Evolutionary conservation across 2,888 invertebrate species (phyloP).

Genomic region (Peribatodes rhomboidaria): DNA sequence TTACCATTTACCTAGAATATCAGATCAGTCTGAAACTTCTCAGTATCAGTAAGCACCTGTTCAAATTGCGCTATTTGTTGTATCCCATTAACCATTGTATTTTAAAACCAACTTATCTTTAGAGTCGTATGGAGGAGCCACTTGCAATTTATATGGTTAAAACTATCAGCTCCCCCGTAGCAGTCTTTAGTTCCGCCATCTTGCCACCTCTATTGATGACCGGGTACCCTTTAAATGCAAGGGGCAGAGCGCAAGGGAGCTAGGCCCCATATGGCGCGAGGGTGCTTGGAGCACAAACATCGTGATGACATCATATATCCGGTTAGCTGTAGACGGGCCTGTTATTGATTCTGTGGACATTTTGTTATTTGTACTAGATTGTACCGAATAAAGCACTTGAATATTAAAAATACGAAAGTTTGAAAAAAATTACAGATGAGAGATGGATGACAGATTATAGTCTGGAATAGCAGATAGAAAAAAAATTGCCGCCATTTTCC

Average conservation of each 20-base stretch:
- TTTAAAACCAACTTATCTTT: background rate
- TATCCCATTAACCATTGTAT: constrained; percentile 2
- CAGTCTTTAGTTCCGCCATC: background rate
- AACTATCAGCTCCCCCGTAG: background rate
- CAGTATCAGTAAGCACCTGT: constrained; percentile 20
- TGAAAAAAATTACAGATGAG: too few relatives aligned
- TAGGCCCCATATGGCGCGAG: constrained; percentile 52
- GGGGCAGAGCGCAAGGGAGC: constrained; percentile 37
- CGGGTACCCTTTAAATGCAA: background rate
- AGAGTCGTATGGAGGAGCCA: background rate
- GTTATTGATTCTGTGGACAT: constrained; percentile 21
- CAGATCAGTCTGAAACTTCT: background rate
- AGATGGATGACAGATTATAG: too few relatives aligned
- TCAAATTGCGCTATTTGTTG: constrained; percentile 9
- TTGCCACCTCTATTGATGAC: background rate
- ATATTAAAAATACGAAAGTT: too few relatives aligned
- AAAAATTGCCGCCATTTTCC: too few relatives aligned
- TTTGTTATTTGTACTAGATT: background rate
- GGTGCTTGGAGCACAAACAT: constrained; percentile 42
- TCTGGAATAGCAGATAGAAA: too few relatives aligned
- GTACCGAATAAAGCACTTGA: too few relatives aligned
- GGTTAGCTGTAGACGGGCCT: constrained; percentile 11
- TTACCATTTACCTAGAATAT: background rate
- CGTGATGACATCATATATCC: constrained; percentile 27
- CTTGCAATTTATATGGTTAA: background rate